Percentiles rank a stretch among this genome's conserved stretches.
These are phyloP conservation scores for Illadopsis cleaveri DNA, from an alignment of 2,113 vertebrate species.

Conservation along the genomic window DNA sequence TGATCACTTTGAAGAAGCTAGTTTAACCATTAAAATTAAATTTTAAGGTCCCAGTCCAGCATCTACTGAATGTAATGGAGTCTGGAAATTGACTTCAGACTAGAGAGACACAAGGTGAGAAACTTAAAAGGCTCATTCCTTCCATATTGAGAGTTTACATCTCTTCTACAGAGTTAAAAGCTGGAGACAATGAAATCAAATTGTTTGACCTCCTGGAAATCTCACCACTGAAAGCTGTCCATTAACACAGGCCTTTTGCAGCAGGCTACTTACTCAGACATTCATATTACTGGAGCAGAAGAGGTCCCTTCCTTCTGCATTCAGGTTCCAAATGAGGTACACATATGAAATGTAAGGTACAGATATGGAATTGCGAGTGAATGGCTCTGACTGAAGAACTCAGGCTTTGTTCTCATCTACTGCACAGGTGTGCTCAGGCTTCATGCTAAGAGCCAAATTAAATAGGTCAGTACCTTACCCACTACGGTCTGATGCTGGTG, in stretches of 20 bases:
- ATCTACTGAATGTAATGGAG: background rate
- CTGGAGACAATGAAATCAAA: background rate
- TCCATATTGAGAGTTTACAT: background rate
- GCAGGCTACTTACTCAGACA: background rate
- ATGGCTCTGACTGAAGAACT: background rate
- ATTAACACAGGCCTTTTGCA: background rate
- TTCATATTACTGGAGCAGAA: background rate
- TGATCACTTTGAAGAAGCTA: background rate
- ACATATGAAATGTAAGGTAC: background rate
- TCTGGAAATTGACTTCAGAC: background rate
- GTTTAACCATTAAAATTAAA: constrained; percentile 4
- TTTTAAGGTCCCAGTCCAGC: background rate
- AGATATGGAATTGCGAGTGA: background rate
- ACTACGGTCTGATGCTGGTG: background rate
- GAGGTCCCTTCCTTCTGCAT: background rate
- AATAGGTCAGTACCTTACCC: background rate
- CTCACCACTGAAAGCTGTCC: background rate
- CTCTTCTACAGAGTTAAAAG: background rate
- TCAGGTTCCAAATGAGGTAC: background rate
- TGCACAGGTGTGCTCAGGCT: background rate
- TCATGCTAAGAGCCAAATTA: background rate
- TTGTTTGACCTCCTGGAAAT: background rate
- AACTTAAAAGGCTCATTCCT: background rate
- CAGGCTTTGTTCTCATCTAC: background rate
- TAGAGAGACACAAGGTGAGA: background rate